These are phyloP conservation scores for Lagopus leucura DNA, from an alignment of 2,113 vertebrate species.

Conservation along the genomic window DNA sequence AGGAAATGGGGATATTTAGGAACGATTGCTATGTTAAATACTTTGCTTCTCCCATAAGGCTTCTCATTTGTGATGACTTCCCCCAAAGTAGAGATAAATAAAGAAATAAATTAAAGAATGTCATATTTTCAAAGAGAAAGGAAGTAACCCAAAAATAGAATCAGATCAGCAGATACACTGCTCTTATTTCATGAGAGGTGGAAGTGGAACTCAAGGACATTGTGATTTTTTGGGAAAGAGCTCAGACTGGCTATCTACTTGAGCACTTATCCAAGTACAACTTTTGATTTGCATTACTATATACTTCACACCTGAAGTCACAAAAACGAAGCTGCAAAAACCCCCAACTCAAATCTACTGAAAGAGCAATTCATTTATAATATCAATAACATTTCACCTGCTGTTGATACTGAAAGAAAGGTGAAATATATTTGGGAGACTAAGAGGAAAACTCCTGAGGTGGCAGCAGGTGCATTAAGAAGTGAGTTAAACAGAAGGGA, in stretches of 20 bases:
- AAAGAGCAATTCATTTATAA: not conserved
- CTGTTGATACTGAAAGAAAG: not conserved
- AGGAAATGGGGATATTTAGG: not conserved
- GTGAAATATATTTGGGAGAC: not conserved
- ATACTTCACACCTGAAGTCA: not conserved
- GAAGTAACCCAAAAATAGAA: not conserved
- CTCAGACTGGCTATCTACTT: not conserved
- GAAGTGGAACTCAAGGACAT: not conserved
- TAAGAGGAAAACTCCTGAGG: not conserved
- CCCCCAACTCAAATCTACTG: not conserved
- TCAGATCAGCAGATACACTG: accelerated
- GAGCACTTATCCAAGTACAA: not conserved
- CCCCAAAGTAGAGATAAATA: not conserved
- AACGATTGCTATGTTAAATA: not conserved
- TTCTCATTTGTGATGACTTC: not conserved
- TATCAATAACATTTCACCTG: not conserved
- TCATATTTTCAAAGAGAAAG: not conserved
- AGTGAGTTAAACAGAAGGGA: not conserved
- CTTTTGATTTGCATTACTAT: not conserved
- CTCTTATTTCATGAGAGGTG: not conserved
- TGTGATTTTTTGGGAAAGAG: not conserved
- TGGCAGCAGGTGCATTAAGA: not conserved
- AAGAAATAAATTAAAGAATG: not conserved
- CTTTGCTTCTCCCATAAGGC: not conserved
- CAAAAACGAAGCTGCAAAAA: not conserved